Evolutionary conservation across 2,888 invertebrate genomes (phyloP).

Genomic region (Amiota communis): DNA sequence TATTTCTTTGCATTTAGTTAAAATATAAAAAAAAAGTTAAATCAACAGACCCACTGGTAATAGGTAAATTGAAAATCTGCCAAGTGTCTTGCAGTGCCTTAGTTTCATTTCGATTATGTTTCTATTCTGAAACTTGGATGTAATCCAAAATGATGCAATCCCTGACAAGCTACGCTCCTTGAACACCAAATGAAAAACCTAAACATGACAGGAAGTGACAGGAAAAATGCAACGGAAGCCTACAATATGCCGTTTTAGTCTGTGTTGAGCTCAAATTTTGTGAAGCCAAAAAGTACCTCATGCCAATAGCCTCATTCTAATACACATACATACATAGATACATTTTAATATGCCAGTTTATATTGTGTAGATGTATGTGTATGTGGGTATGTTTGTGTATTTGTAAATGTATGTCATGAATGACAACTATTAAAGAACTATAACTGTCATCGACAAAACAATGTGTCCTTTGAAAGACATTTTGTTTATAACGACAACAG

Average conservation of each 20-base stretch:
- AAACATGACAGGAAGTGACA: conserved; percentile 18
- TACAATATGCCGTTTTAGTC: conserved; percentile 18
- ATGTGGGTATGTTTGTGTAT: not conserved
- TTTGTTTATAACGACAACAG: conserved; percentile 15
- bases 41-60: no score
- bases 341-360: not conserved
- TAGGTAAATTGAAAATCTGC: no score
- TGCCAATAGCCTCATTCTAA: not conserved
- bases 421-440: conserved; percentile 43
- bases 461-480: conserved; percentile 34
- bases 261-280: not conserved
- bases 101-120: no score
- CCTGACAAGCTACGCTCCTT: no score
- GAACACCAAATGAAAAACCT: not conserved
- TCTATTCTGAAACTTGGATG: no score
- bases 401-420: conserved; percentile 53
- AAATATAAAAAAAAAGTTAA: no score
- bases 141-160: no score
- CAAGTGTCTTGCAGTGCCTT: no score
- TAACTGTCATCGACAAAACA: conserved; percentile 65
- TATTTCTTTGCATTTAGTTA: no score
- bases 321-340: conserved; percentile 1
- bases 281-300: conserved; percentile 8
- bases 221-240: conserved; percentile 20
- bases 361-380: not conserved